Evolutionary conservation across 1,140 invertebrate species (phyloP).

Genomic region (Potamilus streckersoni): DNA sequence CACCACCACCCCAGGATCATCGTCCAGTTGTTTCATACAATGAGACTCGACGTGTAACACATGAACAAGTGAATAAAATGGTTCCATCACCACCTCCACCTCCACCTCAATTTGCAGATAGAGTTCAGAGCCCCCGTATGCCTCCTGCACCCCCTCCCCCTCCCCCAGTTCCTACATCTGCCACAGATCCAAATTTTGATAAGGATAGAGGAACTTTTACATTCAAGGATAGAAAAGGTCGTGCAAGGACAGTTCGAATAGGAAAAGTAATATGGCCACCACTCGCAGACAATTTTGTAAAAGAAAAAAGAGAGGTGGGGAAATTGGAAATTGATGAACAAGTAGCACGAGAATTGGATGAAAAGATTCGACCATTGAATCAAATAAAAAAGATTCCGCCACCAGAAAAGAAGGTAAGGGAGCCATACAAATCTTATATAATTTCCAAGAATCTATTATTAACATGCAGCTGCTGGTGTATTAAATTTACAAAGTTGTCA

Average conservation of each 20-base stretch:
- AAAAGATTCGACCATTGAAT: conserved; percentile 31
- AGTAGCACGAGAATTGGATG: conserved; percentile 49
- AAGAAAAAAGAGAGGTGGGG: conserved; percentile 49
- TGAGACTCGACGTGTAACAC: not conserved
- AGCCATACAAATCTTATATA: too few species aligned
- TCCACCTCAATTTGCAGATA: conserved; percentile 30
- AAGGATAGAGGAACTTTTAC: conserved; percentile 55
- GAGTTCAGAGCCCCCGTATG: conserved; percentile 39
- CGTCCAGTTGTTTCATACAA: too few species aligned
- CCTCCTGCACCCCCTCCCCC: conserved; percentile 58
- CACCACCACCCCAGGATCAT: too few species aligned
- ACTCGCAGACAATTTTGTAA: conserved; percentile 66
- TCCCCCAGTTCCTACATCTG: conserved; percentile 78
- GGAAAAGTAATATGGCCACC: conserved; percentile 98
- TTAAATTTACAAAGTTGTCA: too few species aligned
- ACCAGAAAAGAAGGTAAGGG: conserved; percentile 36
- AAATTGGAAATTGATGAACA: conserved; percentile 62
- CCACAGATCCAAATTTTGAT: conserved; percentile 81
- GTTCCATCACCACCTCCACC: conserved; percentile 27
- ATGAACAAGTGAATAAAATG: not conserved
- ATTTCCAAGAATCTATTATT: too few species aligned
- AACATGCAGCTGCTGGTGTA: too few species aligned
- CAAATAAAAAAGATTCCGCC: conserved; percentile 29
- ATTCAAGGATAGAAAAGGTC: conserved; percentile 73
- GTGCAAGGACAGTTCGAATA: conserved; percentile 94